These are phyloP conservation scores for Ellobium chinense DNA, from an alignment of 2,888 invertebrate genomes.

Conservation along the genomic window DNA sequence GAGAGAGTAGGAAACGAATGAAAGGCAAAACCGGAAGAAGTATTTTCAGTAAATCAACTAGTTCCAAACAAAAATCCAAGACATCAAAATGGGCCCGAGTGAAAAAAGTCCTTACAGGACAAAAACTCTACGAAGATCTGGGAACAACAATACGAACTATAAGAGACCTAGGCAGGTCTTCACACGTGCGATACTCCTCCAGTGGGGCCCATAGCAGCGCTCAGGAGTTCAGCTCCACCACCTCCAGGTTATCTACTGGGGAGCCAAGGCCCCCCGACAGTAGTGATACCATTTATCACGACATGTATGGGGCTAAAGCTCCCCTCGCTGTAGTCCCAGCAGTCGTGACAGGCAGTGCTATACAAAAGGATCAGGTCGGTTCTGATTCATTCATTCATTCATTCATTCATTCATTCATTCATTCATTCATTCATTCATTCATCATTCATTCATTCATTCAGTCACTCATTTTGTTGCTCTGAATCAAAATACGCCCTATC, in stretches of 20 bases:
- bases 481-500: too few species aligned
- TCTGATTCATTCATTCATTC: not conserved
- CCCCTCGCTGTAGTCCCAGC: not conserved
- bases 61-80: conserved; percentile 67
- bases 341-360: not conserved
- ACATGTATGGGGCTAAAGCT: conserved; percentile 40
- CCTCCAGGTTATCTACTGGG: conserved; percentile 55
- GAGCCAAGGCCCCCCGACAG: conserved; percentile 61
- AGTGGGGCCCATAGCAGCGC: conserved; percentile 13
- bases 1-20: conserved; percentile 47
- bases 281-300: conserved; percentile 64
- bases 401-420: not conserved
- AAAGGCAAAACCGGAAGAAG: conserved; percentile 57
- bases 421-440: not conserved
- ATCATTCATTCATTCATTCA: too few species aligned
- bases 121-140: conserved; percentile 67
- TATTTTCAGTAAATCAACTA: conserved; percentile 57
- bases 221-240: conserved; percentile 45
- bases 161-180: conserved; percentile 60
- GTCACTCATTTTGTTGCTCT: too few species aligned
- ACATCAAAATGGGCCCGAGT: conserved; percentile 94
- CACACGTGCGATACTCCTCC: conserved; percentile 50
- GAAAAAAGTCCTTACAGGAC: conserved; percentile 87
- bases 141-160: conserved; percentile 64
- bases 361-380: not conserved